A percentile compares a stretch with the other conserved stretches of the same genome.
Conservation (phyloP, 2,113 vertebrate genomes). For the Planiliza haematocheilus region DNA sequence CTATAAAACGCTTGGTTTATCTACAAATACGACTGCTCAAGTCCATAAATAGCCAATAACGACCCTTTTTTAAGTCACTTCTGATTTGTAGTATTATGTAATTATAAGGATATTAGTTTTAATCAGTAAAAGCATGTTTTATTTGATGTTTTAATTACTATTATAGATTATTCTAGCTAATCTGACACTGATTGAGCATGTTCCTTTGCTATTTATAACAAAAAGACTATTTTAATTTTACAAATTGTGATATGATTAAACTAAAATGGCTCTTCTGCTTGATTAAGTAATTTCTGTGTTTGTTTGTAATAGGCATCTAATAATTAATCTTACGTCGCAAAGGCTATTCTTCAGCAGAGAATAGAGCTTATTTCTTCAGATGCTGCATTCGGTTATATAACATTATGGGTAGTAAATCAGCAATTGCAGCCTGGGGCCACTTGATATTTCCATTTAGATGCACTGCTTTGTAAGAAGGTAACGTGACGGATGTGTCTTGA, state of each 20-base stretch:
- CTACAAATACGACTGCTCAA: slow-evolving; percentile 47
- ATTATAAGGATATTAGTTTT: too few species aligned
- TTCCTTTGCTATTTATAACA: slow-evolving; percentile 5
- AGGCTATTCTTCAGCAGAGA: not conserved
- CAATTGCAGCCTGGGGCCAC: slow-evolving; percentile 39
- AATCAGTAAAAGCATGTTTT: too few species aligned
- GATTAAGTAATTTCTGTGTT: not conserved
- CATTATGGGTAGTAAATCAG: slow-evolving; percentile 47
- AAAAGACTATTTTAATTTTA: slow-evolving; percentile 2
- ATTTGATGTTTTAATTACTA: not conserved
- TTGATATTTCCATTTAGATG: slow-evolving; percentile 60
- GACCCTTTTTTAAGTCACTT: too few species aligned
- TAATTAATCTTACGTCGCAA: not conserved
- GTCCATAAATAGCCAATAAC: slow-evolving; percentile 3
- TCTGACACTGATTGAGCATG: too few species aligned
- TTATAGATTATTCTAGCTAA: slow-evolving; percentile 12
- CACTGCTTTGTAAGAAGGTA: slow-evolving; percentile 45
- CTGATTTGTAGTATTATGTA: too few species aligned
- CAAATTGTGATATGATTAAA: not conserved
- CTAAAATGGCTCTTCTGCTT: not conserved
- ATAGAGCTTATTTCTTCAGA: slow-evolving; percentile 13
- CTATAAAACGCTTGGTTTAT: slow-evolving; percentile 4
- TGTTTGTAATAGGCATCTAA: not conserved
- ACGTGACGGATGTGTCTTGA: slow-evolving; percentile 66
- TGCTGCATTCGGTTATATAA: slow-evolving; percentile 54